Base-by-base conservation (phyloP, 2,797 vertebrate species). In the Gambusia yucatana region DNA sequence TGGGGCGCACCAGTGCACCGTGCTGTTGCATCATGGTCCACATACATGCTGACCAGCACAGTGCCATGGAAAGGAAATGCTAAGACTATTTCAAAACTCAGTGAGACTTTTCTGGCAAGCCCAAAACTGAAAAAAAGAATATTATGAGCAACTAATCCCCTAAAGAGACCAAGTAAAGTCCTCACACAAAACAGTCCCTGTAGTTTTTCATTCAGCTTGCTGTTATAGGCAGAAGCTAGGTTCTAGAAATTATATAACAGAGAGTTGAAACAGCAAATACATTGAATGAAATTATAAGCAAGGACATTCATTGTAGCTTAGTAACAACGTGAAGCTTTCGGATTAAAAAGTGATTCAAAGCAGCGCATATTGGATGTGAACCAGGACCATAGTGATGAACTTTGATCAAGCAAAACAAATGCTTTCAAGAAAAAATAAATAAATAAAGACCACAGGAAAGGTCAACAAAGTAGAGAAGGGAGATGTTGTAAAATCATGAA, bases 311-410 rank as follows among this genome's bases (percentile, higher is more conserved):
- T 73, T 78, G 73, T 72, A 72, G 73, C 71, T 90, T 89, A 82
- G 89, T 89, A 89, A 88, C 82, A 84, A 78, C 77, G 79, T 33
- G 20, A 57, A 57, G 39, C 57, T 85, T 84, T 82, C 75, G 72
- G 82, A 84, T 84, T 75, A 84, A 83, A 71, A 78, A 81, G 41
- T 82, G 77, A 93, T 90, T 84, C 82, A 94, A 91, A 94, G 78
- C 78, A 96, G 83, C 33, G 33, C 52, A 70, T 76, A 48, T 87
- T 82, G 82, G 84, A 88, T 89, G 89, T 81, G 47, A 43, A 83
- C 87, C 86, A 88, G 88, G 84, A 78, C 71, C 61, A 75, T 11
- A 81, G 81, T 77, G 77, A 77, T 87, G 77, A 88, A 89, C 78
- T 30, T 61, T 83, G 36, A 87, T 7, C 80, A 84, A 85, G 50